Base-by-base conservation (phyloP, 2,113 vertebrate species). In the Pristiophorus japonicus region DNA sequence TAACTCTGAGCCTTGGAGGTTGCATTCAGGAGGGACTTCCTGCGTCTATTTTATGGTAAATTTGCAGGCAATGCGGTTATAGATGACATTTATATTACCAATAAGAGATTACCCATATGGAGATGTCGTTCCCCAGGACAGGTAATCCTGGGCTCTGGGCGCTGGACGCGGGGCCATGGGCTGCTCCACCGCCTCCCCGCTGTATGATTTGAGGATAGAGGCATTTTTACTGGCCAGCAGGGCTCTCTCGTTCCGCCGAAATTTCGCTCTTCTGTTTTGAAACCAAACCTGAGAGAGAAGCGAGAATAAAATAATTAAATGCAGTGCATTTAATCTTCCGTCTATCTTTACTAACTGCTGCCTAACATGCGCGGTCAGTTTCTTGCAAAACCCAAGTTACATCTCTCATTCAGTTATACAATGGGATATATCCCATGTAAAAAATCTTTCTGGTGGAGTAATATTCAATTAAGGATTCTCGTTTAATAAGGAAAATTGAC, bases 211-310 rank as follows among this genome's bases (percentile, higher is more conserved):
- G 96, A 99, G 98, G 81, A 99, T 98, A 4, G 99, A 99, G 95
- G 99, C 99, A 0, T 99, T 99, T 96, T 99, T 99, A 97, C 99
- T 99, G 97, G 99, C 99, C 97, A 99, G 97, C 99, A 99, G 98
- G 95, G 99, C 98, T 95, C 99, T 97, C 97, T 99, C 99, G 0
- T 99, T 99, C 96, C 99, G 97, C 87, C 99, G 98, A 96, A 99
- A 99, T 97, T 99, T 99, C 42, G 99, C 99, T 96, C 99, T 98
- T 95, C 99, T 96, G 97, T 99, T 99, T 98, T 99, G 99, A 96
- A 99, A 99, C 99, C 99, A 99, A 95, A 99, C 99, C 99, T 99
- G 97, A 67, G 95, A 95, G 0, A 22, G 65, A 51, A 62, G 95
- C 38, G 47, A 92, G 55, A 95, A 18, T 94, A 78, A 87, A 0